Evolutionary conservation across 2,113 vertebrate genomes (phyloP).

Genomic region (Scophthalmus maximus): DNA sequence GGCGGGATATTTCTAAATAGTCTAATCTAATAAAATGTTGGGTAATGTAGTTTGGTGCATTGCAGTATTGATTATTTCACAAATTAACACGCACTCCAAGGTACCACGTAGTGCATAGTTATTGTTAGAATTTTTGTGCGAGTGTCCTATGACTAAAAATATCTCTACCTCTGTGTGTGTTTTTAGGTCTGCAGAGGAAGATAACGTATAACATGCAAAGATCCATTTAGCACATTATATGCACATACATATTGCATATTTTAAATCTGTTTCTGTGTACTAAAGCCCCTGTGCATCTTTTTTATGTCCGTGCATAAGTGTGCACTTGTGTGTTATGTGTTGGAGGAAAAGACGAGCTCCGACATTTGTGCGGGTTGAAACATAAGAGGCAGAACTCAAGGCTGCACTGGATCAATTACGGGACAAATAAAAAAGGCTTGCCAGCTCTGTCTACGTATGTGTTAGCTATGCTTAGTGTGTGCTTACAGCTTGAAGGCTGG

Average conservation of each 20-base stretch:
- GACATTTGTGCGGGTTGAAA: constrained; percentile 81
- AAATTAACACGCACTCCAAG: background rate
- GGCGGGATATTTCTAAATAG: background rate
- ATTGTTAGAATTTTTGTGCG: background rate
- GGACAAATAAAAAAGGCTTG: constrained; percentile 82
- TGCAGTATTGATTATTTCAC: too few relatives aligned
- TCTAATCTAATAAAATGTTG: too few relatives aligned
- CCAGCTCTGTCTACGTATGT: constrained; percentile 84
- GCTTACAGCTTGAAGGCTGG: constrained; percentile 85
- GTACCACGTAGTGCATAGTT: background rate
- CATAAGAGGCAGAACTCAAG: constrained; percentile 83
- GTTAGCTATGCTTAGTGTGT: constrained; percentile 82
- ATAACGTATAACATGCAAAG: constrained; percentile 19
- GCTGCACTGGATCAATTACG: constrained; percentile 83
- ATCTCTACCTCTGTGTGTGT: background rate
- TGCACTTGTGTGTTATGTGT: background rate
- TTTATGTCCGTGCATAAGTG: background rate
- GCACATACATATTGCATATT: constrained; percentile 39
- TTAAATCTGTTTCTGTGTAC: constrained; percentile 25
- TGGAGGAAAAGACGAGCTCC: constrained; percentile 74
- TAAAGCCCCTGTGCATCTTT: background rate
- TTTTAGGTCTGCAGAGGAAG: background rate
- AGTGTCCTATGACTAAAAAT: background rate
- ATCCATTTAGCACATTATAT: constrained; percentile 16
- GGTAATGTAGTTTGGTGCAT: too few relatives aligned